phyloP scores from a whole-genome alignment of 2,113 vertebrate genomes.

The Leuciscus idus region DNA sequence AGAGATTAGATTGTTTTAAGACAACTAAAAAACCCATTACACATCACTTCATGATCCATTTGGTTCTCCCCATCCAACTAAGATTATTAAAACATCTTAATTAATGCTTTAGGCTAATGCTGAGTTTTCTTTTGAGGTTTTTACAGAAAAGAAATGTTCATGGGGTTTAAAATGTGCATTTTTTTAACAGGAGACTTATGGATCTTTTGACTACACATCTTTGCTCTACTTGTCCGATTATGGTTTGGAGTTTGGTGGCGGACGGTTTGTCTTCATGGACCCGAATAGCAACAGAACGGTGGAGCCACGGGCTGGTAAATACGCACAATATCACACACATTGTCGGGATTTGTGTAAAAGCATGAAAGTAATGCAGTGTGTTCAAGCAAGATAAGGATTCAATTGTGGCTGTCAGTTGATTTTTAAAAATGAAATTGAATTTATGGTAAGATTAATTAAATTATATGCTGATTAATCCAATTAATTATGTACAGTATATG shows the following conservation, averaged over 20 bases:
- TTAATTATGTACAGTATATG: neutral
- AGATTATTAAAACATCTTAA: neutral
- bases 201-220: constrained; percentile 96
- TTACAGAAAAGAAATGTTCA: neutral
- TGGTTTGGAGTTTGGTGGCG: constrained; percentile 85
- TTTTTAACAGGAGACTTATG: constrained; percentile 86
- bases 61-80: neutral
- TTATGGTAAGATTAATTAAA: neutral
- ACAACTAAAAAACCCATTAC: too few relatives aligned
- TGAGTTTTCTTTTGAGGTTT: neutral
- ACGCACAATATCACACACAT: neutral
- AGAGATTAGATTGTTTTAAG: neutral
- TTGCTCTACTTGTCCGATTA: constrained; percentile 95
- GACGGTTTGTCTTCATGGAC: constrained; percentile 92
- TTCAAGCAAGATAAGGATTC: neutral
- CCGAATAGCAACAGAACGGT: constrained; percentile 84
- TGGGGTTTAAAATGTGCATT: neutral
- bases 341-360: neutral
- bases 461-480: neutral
- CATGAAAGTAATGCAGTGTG: neutral
- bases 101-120: neutral
- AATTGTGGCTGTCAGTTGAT: neutral
- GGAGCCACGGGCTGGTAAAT: constrained; percentile 88
- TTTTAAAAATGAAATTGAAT: neutral
- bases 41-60: neutral